Conservation (phyloP, 1,140 invertebrate species). For the Lasioglossum baleicum region DNA sequence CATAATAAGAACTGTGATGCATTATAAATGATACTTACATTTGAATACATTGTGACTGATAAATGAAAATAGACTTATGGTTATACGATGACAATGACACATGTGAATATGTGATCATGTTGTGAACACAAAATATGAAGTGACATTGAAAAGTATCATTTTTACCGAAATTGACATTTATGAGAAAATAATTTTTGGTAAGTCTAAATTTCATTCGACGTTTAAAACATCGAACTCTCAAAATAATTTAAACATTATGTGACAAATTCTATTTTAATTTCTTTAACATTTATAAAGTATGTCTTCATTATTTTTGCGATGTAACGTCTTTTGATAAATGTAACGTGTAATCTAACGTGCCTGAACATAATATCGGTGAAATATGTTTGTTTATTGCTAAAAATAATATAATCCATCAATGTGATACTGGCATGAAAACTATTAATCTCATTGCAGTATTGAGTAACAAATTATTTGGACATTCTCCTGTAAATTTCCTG, state of each 20-base stretch:
- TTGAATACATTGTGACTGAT: neutral
- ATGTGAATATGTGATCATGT: neutral
- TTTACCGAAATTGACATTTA: neutral
- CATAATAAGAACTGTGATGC: neutral
- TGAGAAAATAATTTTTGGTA: neutral
- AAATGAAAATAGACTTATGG: too few species aligned
- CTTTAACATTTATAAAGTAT: neutral
- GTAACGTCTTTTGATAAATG: neutral
- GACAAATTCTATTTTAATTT: neutral
- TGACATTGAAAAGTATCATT: neutral
- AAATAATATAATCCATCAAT: neutral
- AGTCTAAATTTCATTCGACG: neutral
- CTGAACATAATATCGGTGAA: too few species aligned
- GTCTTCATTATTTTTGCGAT: neutral
- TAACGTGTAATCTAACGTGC: neutral
- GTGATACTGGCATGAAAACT: neutral
- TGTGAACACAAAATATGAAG: neutral
- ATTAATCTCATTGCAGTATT: neutral
- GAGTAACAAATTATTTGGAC: too few species aligned
- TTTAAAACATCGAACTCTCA: too few species aligned
- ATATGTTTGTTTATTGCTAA: too few species aligned
- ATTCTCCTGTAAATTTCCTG: too few species aligned
- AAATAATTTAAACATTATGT: too few species aligned
- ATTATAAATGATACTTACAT: neutral
- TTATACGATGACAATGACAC: neutral